Evolutionary conservation across 2,888 invertebrate genomes (phyloP), one percentile per base, ranked within the genome.

Genomic region (Phalera bucephala): DNA sequence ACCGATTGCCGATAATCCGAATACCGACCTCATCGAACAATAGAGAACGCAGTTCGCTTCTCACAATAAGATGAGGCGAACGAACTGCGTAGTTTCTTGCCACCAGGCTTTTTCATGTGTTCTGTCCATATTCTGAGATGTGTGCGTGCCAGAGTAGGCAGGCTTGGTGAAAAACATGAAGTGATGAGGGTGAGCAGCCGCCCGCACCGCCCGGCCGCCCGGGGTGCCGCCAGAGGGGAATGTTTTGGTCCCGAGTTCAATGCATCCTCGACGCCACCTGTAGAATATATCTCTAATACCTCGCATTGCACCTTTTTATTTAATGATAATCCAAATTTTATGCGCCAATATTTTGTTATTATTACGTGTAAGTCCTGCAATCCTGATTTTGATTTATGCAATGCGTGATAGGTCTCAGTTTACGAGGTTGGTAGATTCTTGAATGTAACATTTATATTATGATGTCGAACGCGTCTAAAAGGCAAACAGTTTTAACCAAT

Each of bases 241-340:
- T 71, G 73, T 76, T 81, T 75, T 64, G 66, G 65, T 63, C 57
- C 52, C 33, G 75, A 71, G 80, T 84, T 82, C 79, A 81, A 73
- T 68, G 81, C 71, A 75, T 80, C 65, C 48, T 9, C 12, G n/a
- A 59, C 62, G 58, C 72, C 76, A 75, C 74, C 72, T 77, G 76
- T 76, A 66, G 3, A 17, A 3, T 17, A 5, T 5, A 17, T 3
- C 17, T 17, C 5, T n/a, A n/a, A n/a, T n/a, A n/a, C n/a, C n/a
- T n/a, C n/a, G n/a, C n/a, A n/a, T n/a, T n/a, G n/a, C n/a, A n/a
- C n/a, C n/a, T n/a, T n/a, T n/a, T n/a, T n/a, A n/a, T n/a, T n/a
- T n/a, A n/a, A n/a, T n/a, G n/a, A n/a, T n/a, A n/a, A n/a, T n/a
- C n/a, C n/a, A n/a, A n/a, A n/a, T n/a, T n/a, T n/a, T n/a, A n/a